Evolutionary conservation across 2,797 vertebrate species (phyloP), one percentile per base, ranked within the genome.

Genomic region (Lacerta viridis): DNA sequence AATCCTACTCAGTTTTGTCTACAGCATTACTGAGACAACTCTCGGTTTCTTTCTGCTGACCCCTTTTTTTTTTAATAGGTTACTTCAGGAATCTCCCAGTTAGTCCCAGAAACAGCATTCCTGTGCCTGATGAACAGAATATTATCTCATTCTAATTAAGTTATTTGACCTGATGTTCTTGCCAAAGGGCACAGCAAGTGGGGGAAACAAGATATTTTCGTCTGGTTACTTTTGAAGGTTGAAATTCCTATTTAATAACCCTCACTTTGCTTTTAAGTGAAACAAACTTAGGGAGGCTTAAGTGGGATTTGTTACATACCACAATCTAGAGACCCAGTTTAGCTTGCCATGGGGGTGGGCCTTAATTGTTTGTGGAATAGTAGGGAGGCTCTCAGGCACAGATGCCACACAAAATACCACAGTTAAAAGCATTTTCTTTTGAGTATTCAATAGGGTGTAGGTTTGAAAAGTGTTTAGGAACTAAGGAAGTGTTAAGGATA

Each of bases 1-100:
- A 87, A 43, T 33, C 7, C 39, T 23, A 72, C 7, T 78, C 59
- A 61, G 33, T 72, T 72, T 5, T 61, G 39, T 25, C 39, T 41
- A 71, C 5, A 33, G 7, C 27, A 50, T 64, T 74, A 85, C 8
- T 50, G 55, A 85, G 36, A 66, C 2, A 36, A 59, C 6, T 41
- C 50, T 18, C 68, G 33, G 71, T 78, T 84, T 78, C 13, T 78
- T 69, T 1, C 2, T 18, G 18, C 5, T 85, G 27, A 27, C 36
- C 59, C 81, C 29, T 87, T 87, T 50, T 50, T 50, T 50, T 50
- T 13, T 13, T 15, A 8, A 80, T 64, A 69, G 68, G 33, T 76
- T 77, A 68, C 4, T 72, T 20, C 39, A 88, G 82, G 76, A 84
- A 84, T 88, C 84, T 84, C 66, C 55, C 27, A 8, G 23, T 85